Conservation (phyloP, 2,113 vertebrate species). For the Petromus typicus region DNA sequence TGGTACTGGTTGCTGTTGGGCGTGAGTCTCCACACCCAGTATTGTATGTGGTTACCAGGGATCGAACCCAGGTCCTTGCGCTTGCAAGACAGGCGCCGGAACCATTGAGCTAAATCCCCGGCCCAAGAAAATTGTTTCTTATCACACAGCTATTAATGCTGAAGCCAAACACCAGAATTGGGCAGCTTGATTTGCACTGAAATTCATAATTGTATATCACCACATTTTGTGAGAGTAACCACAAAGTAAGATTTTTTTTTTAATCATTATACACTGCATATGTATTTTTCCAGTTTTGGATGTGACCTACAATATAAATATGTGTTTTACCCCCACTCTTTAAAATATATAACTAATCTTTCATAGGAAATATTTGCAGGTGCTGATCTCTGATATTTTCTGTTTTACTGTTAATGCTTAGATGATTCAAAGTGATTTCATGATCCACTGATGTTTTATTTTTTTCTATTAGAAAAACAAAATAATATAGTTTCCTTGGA, state of each 20-base stretch:
- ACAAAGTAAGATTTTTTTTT: conserved; percentile 24
- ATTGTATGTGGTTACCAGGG: too few species aligned
- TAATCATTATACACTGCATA: neutral
- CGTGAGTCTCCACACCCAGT: too few species aligned
- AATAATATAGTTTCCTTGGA: neutral
- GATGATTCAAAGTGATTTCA: conserved; percentile 29
- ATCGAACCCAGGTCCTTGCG: too few species aligned
- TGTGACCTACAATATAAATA: neutral
- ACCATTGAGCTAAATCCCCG: too few species aligned
- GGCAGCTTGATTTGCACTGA: neutral
- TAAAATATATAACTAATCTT: neutral
- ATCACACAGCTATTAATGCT: neutral
- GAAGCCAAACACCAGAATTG: neutral
- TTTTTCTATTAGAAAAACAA: conserved; percentile 19
- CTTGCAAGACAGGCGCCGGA: too few species aligned
- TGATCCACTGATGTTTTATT: neutral
- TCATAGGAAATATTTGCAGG: conserved; percentile 28
- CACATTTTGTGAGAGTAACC: neutral
- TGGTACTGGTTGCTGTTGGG: too few species aligned
- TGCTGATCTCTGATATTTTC: neutral
- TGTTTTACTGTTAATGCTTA: neutral
- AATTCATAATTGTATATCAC: neutral
- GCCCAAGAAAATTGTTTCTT: neutral
- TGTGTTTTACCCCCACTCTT: neutral
- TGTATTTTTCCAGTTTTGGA: conserved; percentile 1